Evolutionary conservation across 2,888 invertebrate genomes (phyloP).

Genomic region (Chydorus sphaericus): DNA sequence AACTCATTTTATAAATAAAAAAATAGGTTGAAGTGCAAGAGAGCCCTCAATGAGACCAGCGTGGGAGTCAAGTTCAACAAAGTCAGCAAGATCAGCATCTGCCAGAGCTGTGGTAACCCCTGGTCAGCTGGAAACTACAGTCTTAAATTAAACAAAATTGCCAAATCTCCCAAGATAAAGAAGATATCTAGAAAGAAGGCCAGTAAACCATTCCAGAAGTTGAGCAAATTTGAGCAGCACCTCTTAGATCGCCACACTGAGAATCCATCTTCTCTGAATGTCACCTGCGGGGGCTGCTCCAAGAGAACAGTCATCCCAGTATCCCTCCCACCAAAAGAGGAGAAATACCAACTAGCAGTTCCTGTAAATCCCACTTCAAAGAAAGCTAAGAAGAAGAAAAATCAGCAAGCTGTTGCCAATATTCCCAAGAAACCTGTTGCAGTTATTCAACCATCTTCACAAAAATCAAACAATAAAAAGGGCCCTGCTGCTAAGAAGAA

Average conservation of each 20-base stretch:
- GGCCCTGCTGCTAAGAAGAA: no score
- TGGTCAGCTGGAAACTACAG: constrained; percentile 3
- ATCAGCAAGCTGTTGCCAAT: neutral
- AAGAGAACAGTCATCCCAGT: neutral
- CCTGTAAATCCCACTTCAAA: neutral
- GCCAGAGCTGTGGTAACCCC: constrained; percentile 6
- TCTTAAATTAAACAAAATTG: neutral
- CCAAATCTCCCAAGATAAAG: neutral
- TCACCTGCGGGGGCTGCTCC: neutral
- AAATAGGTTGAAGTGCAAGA: constrained; percentile 3
- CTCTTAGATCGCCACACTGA: neutral
- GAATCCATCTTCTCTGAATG: neutral
- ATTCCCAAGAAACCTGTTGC: neutral
- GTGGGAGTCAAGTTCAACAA: constrained; percentile 2
- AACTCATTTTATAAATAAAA: neutral
- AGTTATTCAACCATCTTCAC: no score
- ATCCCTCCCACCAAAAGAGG: neutral
- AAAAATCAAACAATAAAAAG: no score
- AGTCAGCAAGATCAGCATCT: neutral
- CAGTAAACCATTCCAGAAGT: neutral
- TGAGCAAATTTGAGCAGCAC: neutral
- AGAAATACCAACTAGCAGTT: neutral
- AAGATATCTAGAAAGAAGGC: neutral
- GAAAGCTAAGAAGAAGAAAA: neutral
- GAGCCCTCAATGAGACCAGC: neutral